These are phyloP conservation scores for Crotalus horridus DNA, from an alignment of 2,113 vertebrate genomes.

Conservation along the genomic window DNA sequence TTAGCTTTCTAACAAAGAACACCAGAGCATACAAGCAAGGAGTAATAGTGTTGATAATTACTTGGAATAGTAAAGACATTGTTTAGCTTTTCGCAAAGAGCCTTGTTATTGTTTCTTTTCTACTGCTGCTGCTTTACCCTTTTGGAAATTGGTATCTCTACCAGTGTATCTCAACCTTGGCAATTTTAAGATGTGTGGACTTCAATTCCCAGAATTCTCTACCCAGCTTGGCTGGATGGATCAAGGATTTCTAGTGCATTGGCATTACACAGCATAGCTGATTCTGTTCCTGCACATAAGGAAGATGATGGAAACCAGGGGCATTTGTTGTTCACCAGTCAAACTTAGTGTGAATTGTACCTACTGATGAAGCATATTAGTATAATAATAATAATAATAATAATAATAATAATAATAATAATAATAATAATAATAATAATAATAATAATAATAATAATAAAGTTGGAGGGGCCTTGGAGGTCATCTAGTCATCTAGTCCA, in stretches of 20 bases:
- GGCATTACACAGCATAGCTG: not conserved
- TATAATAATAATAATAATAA: no score
- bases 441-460: no score
- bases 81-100: not conserved
- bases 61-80: not conserved
- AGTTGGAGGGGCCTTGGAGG: no score
- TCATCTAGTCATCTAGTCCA: no score
- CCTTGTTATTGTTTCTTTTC: not conserved
- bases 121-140: not conserved
- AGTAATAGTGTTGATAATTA: not conserved
- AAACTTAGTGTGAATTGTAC: not conserved
- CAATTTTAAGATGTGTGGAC: not conserved
- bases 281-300: not conserved
- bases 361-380: not conserved
- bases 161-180: not conserved
- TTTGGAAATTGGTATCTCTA: not conserved
- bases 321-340: not conserved
- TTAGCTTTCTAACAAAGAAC: conserved; percentile 28
- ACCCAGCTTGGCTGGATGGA: not conserved
- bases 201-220: not conserved
- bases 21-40: conserved; percentile 1
- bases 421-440: no score
- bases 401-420: no score
- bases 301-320: not conserved
- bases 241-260: not conserved